Evolutionary conservation across 2,113 vertebrate species (phyloP).

Genomic region (Barnardius zonarius): DNA sequence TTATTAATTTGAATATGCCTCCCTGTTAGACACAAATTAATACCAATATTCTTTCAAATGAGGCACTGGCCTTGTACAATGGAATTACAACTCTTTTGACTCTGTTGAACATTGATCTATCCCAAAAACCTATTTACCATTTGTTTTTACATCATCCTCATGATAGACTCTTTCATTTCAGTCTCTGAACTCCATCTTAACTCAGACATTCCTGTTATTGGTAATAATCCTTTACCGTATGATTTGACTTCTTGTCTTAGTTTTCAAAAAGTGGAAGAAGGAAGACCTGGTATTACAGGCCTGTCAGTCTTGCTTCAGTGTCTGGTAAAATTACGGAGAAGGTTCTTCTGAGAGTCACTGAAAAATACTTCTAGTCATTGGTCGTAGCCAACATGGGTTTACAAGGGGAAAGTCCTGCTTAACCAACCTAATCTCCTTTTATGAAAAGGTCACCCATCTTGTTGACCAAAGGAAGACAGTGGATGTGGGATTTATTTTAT

Average conservation of each 20-base stretch:
- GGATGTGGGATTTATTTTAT: too few species aligned
- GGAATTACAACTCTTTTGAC: background rate
- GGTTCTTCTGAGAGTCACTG: background rate
- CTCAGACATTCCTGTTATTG: background rate
- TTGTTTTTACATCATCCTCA: background rate
- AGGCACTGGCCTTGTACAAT: background rate
- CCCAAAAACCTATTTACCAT: background rate
- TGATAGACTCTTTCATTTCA: background rate
- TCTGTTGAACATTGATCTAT: background rate
- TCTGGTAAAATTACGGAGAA: background rate
- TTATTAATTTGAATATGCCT: background rate
- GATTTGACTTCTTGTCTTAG: background rate
- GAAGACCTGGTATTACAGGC: background rate
- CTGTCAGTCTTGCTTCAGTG: background rate
- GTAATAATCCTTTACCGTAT: background rate
- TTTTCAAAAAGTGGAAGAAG: background rate
- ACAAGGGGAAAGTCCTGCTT: background rate
- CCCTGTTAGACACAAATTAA: background rate
- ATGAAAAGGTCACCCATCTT: background rate
- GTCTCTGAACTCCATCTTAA: background rate
- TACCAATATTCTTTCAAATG: background rate
- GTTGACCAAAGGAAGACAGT: background rate
- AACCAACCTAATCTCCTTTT: background rate
- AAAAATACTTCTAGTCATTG: background rate
- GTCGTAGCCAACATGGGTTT: background rate